These are phyloP conservation scores for Osmoderma eremita DNA, from an alignment of 2,888 invertebrate genomes.

Conservation along the genomic window DNA sequence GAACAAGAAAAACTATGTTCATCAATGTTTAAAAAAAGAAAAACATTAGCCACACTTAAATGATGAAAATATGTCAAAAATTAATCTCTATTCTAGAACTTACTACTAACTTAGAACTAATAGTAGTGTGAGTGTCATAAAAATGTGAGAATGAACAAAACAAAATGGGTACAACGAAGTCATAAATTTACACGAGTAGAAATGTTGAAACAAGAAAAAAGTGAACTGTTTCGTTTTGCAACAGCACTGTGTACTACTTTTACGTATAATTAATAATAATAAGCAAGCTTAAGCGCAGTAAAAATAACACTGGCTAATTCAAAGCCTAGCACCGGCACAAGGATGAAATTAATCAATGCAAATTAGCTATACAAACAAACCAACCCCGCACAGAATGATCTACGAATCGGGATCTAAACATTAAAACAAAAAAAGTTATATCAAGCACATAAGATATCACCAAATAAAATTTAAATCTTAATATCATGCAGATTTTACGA, in stretches of 20 bases:
- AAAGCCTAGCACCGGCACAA: constrained; percentile 39
- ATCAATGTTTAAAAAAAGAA: not conserved
- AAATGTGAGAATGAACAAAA: constrained; percentile 20
- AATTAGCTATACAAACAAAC: not conserved
- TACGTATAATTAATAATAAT: constrained; percentile 27
- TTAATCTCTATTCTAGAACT: constrained; percentile 36
- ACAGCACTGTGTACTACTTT: constrained; percentile 5
- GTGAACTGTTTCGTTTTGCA: constrained; percentile 3
- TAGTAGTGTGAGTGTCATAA: constrained; percentile 16
- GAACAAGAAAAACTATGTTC: not conserved
- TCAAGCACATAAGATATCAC: constrained; percentile 50
- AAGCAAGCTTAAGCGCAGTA: constrained; percentile 34
- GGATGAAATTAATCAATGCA: constrained; percentile 46
- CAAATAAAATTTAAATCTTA: constrained; percentile 41
- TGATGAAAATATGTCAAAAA: constrained; percentile 18
- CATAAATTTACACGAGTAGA: constrained; percentile 10
- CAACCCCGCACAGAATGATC: too few species aligned
- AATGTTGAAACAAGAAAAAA: constrained; percentile 15
- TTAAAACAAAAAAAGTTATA: constrained; percentile 21
- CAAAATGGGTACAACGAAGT: not conserved
- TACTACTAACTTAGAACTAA: constrained; percentile 29
- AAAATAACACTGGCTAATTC: constrained; percentile 40
- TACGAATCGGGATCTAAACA: not conserved
- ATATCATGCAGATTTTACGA: not conserved
- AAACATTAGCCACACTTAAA: constrained; percentile 28